Evolutionary conservation across 2,888 invertebrate genomes (phyloP).

Genomic region (Perithous albicinctus): DNA sequence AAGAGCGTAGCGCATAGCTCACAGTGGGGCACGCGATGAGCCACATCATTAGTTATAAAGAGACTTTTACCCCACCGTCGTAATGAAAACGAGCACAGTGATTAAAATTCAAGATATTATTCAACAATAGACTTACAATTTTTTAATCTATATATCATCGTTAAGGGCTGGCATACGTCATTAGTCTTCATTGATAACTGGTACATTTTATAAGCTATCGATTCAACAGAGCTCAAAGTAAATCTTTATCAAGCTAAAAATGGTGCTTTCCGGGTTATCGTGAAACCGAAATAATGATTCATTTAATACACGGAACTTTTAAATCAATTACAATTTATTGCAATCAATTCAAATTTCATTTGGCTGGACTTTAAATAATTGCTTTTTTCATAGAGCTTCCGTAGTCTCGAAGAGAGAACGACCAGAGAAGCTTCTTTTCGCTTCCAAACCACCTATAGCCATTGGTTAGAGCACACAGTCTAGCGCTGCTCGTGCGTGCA

Average conservation of each 20-base stretch:
- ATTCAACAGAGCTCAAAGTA: too few relatives aligned
- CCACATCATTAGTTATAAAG: background rate
- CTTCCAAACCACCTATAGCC: slow-evolving; percentile 7
- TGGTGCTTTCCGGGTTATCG: too few relatives aligned
- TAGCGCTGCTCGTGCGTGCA: slow-evolving; percentile 64
- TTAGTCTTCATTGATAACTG: too few relatives aligned
- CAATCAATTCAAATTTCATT: too few relatives aligned
- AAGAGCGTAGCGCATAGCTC: slow-evolving; percentile 52
- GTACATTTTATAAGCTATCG: too few relatives aligned
- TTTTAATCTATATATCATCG: background rate
- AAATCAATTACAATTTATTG: too few relatives aligned
- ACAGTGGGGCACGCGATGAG: slow-evolving; percentile 42
- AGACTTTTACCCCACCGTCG: background rate
- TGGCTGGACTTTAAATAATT: too few relatives aligned
- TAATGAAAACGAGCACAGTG: slow-evolving; percentile 3
- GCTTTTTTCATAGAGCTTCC: too few relatives aligned
- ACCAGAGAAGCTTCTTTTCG: slow-evolving; percentile 15
- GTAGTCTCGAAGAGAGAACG: slow-evolving; percentile 23
- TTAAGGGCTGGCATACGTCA: background rate
- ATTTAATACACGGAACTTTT: too few relatives aligned
- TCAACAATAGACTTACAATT: background rate
- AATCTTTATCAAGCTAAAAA: too few relatives aligned
- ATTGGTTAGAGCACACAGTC: slow-evolving; percentile 3
- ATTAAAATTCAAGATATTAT: background rate
- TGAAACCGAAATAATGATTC: too few relatives aligned